Evolutionary conservation across 1,140 invertebrate genomes (phyloP).

Genomic region (Caerostris darwini): DNA sequence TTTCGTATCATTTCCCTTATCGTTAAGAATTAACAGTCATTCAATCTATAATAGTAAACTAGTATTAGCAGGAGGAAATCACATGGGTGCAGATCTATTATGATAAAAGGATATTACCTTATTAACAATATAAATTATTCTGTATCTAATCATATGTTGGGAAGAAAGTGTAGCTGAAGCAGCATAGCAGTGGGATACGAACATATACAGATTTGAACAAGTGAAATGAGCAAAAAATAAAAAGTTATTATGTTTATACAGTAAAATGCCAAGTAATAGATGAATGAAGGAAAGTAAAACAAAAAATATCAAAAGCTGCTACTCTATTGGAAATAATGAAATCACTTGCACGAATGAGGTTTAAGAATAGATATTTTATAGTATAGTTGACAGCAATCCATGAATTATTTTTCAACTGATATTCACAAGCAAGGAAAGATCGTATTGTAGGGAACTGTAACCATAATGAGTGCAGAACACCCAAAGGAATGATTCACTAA

Average conservation of each 20-base stretch:
- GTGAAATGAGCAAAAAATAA: neutral
- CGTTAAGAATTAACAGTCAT: neutral
- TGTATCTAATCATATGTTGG: neutral
- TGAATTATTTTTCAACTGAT: neutral
- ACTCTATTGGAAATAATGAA: neutral
- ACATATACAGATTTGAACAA: neutral
- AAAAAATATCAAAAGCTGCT: slow-evolving; percentile 15
- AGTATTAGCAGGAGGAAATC: slow-evolving; percentile 14
- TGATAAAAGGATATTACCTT: slow-evolving; percentile 1
- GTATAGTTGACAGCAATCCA: neutral
- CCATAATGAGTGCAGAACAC: neutral
- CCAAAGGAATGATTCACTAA: slow-evolving; percentile 43
- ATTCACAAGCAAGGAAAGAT: neutral
- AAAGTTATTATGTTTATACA: slow-evolving; percentile 8
- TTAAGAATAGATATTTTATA: neutral
- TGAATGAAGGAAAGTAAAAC: neutral
- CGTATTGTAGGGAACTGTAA: neutral
- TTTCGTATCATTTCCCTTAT: neutral
- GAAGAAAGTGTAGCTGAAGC: neutral
- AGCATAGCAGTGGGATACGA: slow-evolving; percentile 11
- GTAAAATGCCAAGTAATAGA: slow-evolving; percentile 13
- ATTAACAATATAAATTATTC: neutral
- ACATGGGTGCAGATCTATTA: neutral
- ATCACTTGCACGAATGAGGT: neutral
- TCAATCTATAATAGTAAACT: neutral